These are phyloP conservation scores for Pseudachorutes palmiensis DNA, from an alignment of 1,140 invertebrate genomes.

Conservation along the genomic window DNA sequence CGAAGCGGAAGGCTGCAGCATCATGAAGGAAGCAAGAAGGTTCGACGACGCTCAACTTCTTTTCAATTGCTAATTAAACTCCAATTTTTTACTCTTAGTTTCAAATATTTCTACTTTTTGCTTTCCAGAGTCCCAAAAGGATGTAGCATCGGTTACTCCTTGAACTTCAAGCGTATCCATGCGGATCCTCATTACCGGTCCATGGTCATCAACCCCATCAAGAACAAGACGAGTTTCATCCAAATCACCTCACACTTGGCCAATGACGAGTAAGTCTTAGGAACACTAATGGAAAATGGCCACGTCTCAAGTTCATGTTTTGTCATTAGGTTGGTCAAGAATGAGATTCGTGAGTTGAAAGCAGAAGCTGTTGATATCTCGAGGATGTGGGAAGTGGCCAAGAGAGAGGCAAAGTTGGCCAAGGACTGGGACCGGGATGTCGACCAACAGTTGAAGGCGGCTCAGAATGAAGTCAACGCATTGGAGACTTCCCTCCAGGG, in stretches of 20 bases:
- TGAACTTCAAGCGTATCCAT: background rate
- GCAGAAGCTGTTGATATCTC: background rate
- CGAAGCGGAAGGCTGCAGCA: background rate
- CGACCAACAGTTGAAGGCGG: background rate
- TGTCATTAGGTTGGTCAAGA: background rate
- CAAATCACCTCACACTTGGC: background rate
- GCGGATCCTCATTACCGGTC: background rate
- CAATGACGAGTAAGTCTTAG: background rate
- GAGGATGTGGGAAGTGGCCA: background rate
- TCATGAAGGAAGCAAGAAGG: background rate
- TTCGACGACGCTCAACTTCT: background rate
- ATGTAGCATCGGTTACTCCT: background rate
- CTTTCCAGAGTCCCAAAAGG: background rate
- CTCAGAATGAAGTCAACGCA: background rate
- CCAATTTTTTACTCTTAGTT: background rate
- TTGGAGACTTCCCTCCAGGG: background rate
- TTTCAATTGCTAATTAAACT: conserved; percentile 1
- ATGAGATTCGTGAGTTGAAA: background rate
- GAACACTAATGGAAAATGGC: no score
- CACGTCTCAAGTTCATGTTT: no score
- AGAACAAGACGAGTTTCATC: background rate
- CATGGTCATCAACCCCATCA: background rate
- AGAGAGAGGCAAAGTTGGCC: background rate
- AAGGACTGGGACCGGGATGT: background rate
- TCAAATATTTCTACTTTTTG: background rate